These are phyloP conservation scores for Rhabditoides inermis DNA, from an alignment of 2,888 invertebrate species.

Conservation along the genomic window DNA sequence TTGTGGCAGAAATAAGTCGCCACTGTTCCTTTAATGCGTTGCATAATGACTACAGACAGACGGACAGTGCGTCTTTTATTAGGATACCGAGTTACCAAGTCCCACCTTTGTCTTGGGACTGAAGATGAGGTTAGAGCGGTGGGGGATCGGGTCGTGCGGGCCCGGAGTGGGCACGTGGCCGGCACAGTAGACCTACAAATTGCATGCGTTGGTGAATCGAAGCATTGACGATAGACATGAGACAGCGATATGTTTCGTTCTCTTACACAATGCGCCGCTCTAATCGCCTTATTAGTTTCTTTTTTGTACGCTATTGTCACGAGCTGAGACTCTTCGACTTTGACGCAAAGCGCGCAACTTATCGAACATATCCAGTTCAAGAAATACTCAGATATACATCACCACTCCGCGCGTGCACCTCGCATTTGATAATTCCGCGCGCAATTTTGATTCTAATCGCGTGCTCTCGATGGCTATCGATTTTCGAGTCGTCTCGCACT, in stretches of 20 bases:
- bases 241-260: neutral
- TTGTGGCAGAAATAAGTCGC: too few species aligned
- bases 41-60: neutral
- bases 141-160: constrained; percentile 53
- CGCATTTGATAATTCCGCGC: too few species aligned
- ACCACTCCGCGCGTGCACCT: too few species aligned
- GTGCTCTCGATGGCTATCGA: too few species aligned
- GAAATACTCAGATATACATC: too few species aligned
- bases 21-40: neutral
- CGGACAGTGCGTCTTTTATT: neutral
- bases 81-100: neutral
- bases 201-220: neutral
- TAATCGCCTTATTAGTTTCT: neutral
- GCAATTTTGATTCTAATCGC: too few species aligned
- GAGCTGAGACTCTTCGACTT: too few species aligned
- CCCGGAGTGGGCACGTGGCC: constrained; percentile 53
- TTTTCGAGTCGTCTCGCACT: too few species aligned
- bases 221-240: neutral
- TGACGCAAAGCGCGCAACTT: too few species aligned
- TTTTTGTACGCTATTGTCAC: too few species aligned
- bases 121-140: constrained; percentile 22
- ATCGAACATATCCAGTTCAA: too few species aligned
- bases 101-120: neutral
- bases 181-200: constrained; percentile 51
- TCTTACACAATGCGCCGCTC: neutral